A percentile compares a stretch with the other conserved stretches of the same genome.
phyloP scores from a whole-genome alignment of 2,113 vertebrate genomes.

The Dipodomys ordii region DNA sequence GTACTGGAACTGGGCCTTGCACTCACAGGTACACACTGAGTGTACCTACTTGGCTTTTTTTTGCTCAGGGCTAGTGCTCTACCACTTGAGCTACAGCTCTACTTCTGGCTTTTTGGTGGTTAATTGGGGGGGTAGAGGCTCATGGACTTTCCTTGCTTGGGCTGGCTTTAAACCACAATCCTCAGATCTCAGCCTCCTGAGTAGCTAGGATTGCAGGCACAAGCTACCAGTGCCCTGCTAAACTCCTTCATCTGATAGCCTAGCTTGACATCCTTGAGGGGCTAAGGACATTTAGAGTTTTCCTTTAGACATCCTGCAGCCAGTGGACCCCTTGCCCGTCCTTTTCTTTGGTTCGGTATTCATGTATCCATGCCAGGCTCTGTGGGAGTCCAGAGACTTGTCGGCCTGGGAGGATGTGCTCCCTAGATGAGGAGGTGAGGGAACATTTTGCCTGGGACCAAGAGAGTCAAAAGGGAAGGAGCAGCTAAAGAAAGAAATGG shows the following conservation, averaged over 20 bases:
- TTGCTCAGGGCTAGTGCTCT: too few relatives aligned
- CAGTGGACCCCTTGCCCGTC: neutral
- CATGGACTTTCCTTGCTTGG: too few relatives aligned
- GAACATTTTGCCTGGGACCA: neutral
- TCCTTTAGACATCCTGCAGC: neutral
- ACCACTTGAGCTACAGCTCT: too few relatives aligned
- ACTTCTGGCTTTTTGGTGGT: too few relatives aligned
- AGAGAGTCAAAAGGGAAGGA: neutral
- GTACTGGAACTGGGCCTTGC: too few relatives aligned
- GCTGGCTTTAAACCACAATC: too few relatives aligned
- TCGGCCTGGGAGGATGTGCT: rapidly evolving
- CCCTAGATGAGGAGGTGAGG: neutral
- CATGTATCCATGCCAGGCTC: neutral
- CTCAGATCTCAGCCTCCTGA: too few relatives aligned
- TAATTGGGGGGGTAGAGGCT: too few relatives aligned
- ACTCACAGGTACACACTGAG: too few relatives aligned
- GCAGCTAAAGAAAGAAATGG: neutral
- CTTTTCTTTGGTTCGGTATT: neutral
- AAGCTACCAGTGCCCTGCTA: too few relatives aligned
- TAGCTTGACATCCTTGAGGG: neutral
- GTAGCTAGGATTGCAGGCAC: too few relatives aligned
- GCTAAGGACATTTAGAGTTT: neutral
- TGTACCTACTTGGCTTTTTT: too few relatives aligned
- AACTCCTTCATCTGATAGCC: neutral
- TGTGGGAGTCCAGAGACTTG: neutral